phyloP scores from a whole-genome alignment of 2,113 vertebrate genomes.

The Gymnarchus niloticus region DNA sequence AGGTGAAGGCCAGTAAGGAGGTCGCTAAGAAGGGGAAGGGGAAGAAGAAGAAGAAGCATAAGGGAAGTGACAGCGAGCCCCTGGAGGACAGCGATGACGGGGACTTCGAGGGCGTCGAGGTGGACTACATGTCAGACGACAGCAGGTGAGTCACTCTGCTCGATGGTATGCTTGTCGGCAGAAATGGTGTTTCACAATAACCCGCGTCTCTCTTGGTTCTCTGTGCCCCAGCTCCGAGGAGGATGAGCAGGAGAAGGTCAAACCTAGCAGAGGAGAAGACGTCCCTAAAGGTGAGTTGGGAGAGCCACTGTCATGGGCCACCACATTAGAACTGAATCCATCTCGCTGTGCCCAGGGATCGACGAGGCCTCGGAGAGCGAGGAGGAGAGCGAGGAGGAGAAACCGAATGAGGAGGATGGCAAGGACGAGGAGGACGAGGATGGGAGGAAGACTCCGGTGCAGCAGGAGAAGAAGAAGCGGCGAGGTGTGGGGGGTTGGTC shows the following conservation, averaged over 20 bases:
- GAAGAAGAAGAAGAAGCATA: constrained; percentile 67
- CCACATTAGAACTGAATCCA: not conserved
- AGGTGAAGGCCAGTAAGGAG: constrained; percentile 54
- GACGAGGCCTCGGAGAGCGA: constrained; percentile 82
- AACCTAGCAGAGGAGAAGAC: constrained; percentile 67
- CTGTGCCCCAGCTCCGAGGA: constrained; percentile 64
- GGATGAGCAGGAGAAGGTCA: constrained; percentile 68
- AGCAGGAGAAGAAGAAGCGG: constrained; percentile 77
- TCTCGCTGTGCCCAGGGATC: constrained; percentile 59
- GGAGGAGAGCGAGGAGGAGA: constrained; percentile 87
- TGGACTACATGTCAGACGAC: constrained; percentile 89
- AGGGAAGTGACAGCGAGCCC: constrained; percentile 66
- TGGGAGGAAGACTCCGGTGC: constrained; percentile 75
- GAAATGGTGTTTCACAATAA: not conserved
- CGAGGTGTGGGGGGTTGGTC: constrained; percentile 56
- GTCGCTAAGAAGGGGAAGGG: constrained; percentile 59
- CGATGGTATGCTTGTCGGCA: not conserved
- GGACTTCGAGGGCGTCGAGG: constrained; percentile 84
- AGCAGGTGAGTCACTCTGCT: constrained; percentile 63
- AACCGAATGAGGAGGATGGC: constrained; percentile 71
- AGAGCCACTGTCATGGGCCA: no score
- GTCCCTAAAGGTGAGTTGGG: constrained; percentile 70
- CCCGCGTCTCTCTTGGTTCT: not conserved
- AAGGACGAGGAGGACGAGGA: constrained; percentile 88
- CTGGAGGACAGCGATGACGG: constrained; percentile 85